phyloP scores from a whole-genome alignment of 2,888 invertebrate species.

The Lithophane socia region DNA sequence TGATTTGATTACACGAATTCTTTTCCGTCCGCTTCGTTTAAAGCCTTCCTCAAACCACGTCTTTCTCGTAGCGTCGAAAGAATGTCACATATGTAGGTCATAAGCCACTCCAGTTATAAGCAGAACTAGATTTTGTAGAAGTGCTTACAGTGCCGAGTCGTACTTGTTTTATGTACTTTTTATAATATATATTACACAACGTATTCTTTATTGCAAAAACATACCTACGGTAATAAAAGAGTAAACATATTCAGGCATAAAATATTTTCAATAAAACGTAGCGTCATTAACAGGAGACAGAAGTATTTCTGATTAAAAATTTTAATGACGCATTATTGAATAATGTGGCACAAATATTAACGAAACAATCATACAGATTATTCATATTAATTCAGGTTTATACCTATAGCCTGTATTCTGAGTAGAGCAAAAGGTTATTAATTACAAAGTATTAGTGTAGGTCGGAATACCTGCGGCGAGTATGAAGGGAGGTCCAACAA shows the following conservation, averaged over 20 bases:
- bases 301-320: slow-evolving; percentile 48
- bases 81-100: slow-evolving; percentile 59
- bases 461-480: slow-evolving; percentile 27
- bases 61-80: slow-evolving; percentile 45
- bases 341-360: slow-evolving; percentile 36
- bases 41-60: slow-evolving; percentile 38
- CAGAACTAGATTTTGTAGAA: slow-evolving; percentile 38
- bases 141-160: slow-evolving; percentile 20
- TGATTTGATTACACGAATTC: slow-evolving; percentile 58
- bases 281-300: slow-evolving; percentile 45
- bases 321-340: slow-evolving; percentile 51
- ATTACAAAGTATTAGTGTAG: slow-evolving; percentile 50
- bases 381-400: slow-evolving; percentile 12
- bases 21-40: slow-evolving; percentile 56
- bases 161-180: slow-evolving; percentile 27
- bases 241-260: slow-evolving; percentile 37
- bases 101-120: slow-evolving; percentile 42
- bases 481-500: slow-evolving; percentile 41
- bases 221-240: slow-evolving; percentile 18
- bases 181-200: slow-evolving; percentile 7
- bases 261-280: slow-evolving; percentile 52
- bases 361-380: slow-evolving; percentile 20
- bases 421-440: slow-evolving; percentile 44
- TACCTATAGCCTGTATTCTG: slow-evolving; percentile 9
- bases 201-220: slow-evolving; percentile 31